A percentile compares a stretch with the other conserved stretches of the same genome.
Conservation (phyloP, 2,888 invertebrate species). For the Chymomyza fuscimana region DNA sequence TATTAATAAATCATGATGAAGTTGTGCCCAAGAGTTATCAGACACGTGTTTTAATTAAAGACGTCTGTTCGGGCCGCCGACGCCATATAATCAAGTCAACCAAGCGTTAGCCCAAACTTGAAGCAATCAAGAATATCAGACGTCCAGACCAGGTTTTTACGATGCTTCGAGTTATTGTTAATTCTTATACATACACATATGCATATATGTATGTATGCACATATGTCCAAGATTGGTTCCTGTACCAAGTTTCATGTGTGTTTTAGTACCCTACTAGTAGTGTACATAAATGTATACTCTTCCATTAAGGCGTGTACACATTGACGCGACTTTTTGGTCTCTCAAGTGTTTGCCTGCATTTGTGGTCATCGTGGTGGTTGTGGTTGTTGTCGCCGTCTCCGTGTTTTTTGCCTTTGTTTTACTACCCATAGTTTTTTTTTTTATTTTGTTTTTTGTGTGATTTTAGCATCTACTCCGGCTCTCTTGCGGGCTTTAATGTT, state of each 20-base stretch:
- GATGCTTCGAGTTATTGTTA: constrained; percentile 21
- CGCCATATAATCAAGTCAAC: constrained; percentile 65
- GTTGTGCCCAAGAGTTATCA: constrained; percentile 41
- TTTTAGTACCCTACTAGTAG: constrained; percentile 1
- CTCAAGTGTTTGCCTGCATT: constrained; percentile 72
- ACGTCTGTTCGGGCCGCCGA: constrained; percentile 29
- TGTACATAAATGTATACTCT: constrained; percentile 62
- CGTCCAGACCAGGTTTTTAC: constrained; percentile 40
- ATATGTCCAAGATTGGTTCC: not conserved
- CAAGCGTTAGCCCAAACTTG: constrained; percentile 62
- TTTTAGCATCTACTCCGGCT: constrained; percentile 57
- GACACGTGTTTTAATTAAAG: constrained; percentile 60
- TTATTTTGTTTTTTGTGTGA: constrained; percentile 44
- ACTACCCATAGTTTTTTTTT: constrained; percentile 40
- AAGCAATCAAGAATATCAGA: constrained; percentile 53
- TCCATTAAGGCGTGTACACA: constrained; percentile 79
- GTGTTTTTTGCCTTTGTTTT: constrained; percentile 59
- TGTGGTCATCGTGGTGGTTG: constrained; percentile 45
- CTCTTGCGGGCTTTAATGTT: constrained; percentile 57
- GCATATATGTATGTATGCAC: constrained; percentile 7
- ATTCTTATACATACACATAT: constrained; percentile 10
- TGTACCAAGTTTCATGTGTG: constrained; percentile 1
- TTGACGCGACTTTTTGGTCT: constrained; percentile 70
- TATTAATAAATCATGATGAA: constrained; percentile 32
- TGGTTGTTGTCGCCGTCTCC: constrained; percentile 17